These are phyloP conservation scores for Antennarius striatus DNA, from an alignment of 2,113 vertebrate genomes.

Conservation along the genomic window DNA sequence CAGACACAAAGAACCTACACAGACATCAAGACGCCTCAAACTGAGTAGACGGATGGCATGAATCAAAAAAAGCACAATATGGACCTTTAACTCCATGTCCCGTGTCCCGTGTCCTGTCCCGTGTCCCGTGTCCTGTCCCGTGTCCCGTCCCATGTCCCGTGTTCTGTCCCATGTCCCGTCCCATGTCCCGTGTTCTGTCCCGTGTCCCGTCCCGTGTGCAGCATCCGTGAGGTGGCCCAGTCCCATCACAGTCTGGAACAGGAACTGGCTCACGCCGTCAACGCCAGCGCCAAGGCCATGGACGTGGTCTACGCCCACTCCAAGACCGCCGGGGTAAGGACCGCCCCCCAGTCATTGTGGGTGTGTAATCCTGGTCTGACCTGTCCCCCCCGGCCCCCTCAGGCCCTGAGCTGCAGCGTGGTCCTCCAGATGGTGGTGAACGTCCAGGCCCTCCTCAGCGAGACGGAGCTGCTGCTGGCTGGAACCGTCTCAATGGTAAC, in stretches of 20 bases:
- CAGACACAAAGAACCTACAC: too few relatives aligned
- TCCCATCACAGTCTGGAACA: conserved; percentile 92
- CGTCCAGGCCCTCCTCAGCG: conserved; percentile 90
- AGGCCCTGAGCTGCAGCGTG: conserved; percentile 86
- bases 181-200: too few relatives aligned
- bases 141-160: too few relatives aligned
- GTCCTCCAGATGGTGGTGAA: conserved; percentile 93
- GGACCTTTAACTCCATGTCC: too few relatives aligned
- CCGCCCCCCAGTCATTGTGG: too few relatives aligned
- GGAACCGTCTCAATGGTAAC: conserved; percentile 94
- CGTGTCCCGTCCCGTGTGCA: conserved; percentile 46
- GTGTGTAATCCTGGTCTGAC: background rate
- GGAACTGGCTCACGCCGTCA: conserved; percentile 96
- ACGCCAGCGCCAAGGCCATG: conserved; percentile 96
- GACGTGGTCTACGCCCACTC: conserved; percentile 91
- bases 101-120: too few relatives aligned
- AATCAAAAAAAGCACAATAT: too few relatives aligned
- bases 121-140: too few relatives aligned
- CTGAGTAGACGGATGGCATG: too few relatives aligned
- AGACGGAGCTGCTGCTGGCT: conserved; percentile 91
- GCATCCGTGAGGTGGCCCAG: conserved; percentile 93
- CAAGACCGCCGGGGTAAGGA: conserved; percentile 83
- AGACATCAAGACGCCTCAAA: too few relatives aligned
- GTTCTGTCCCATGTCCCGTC: too few relatives aligned
- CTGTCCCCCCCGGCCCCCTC: conserved; percentile 1